Conservation (phyloP, 2,113 vertebrate species). For the Balaenoptera acutorostrata region DNA sequence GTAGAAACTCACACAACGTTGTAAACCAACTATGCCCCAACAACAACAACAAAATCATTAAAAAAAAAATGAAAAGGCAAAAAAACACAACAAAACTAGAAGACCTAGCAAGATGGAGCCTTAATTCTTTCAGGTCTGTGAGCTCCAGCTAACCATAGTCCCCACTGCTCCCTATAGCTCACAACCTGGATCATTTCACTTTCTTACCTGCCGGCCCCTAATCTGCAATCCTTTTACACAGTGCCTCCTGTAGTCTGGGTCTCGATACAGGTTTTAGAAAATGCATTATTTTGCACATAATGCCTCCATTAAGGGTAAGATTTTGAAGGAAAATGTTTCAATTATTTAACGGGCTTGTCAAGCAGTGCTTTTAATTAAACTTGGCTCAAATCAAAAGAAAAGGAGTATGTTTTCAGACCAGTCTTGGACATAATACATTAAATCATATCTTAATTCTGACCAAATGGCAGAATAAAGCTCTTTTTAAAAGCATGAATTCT, state of each 20-base stretch:
- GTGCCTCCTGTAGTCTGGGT: background rate
- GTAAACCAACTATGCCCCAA: too few relatives aligned
- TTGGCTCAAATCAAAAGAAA: conserved; percentile 49
- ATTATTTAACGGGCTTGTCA: conserved; percentile 44
- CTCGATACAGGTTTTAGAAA: background rate
- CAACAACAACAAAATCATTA: too few relatives aligned
- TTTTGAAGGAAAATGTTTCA: conserved; percentile 9
- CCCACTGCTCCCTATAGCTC: background rate
- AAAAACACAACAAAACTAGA: background rate
- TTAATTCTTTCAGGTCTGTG: background rate
- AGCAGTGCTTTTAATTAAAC: conserved; percentile 59
- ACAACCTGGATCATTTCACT: too few relatives aligned
- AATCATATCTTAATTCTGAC: conserved; percentile 69
- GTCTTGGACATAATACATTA: conserved; percentile 22
- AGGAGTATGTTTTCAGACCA: conserved; percentile 45
- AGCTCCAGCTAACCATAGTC: background rate
- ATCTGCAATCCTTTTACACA: background rate
- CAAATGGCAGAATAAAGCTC: conserved; percentile 71
- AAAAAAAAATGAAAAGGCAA: too few relatives aligned
- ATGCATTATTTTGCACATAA: conserved; percentile 20
- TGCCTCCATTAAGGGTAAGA: conserved; percentile 15
- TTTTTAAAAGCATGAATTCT: conserved; percentile 54
- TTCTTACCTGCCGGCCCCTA: background rate
- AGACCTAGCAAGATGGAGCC: background rate
- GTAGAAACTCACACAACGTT: too few relatives aligned